phyloP scores from a whole-genome alignment of 2,797 vertebrate species.

The Craterocephalus amniculus region DNA sequence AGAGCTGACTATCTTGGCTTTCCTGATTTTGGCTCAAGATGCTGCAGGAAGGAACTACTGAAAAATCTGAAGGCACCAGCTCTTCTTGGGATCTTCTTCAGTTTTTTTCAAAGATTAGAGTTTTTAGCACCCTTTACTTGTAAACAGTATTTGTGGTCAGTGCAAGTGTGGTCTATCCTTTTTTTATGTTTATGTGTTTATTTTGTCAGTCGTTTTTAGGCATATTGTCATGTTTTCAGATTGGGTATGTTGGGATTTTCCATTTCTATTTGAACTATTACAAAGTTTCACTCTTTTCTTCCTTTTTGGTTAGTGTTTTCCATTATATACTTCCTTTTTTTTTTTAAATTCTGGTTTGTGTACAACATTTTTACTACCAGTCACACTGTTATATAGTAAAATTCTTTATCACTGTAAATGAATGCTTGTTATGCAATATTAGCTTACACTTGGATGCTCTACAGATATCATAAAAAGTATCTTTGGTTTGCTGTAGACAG shows the following conservation, averaged over 20 bases:
- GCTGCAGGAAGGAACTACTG: constrained; percentile 59
- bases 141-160: not conserved
- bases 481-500: not conserved
- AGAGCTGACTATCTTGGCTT: constrained; percentile 65
- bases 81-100: not conserved
- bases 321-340: not conserved
- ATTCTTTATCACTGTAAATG: not conserved
- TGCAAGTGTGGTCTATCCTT: not conserved
- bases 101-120: not conserved
- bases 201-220: not conserved
- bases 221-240: not conserved
- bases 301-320: not conserved
- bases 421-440: not conserved
- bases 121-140: not conserved
- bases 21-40: constrained; percentile 56
- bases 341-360: not conserved
- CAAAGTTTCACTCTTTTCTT: not conserved
- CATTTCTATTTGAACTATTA: not conserved
- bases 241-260: not conserved
- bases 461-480: not conserved
- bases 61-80: constrained; percentile 33
- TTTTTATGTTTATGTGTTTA: not conserved
- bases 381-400: not conserved
- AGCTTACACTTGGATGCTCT: not conserved
- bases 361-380: not conserved